A percentile compares a stretch with the other conserved stretches of the same genome.
phyloP scores from a whole-genome alignment of 2,113 vertebrate species.

The Tragelaphus imberbis region DNA sequence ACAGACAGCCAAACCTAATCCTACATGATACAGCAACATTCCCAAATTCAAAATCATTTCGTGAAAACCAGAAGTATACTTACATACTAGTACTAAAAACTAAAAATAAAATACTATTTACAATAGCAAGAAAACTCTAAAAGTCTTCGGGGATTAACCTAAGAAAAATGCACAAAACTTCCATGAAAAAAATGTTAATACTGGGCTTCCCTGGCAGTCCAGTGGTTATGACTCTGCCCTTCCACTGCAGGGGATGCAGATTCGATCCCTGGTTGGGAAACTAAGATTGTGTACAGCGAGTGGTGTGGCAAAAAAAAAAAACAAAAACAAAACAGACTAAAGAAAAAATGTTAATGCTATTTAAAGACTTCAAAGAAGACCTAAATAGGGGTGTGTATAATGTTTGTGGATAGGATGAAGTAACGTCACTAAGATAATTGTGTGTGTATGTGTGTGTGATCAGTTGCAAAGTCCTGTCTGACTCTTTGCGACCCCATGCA shows the following conservation, averaged over 20 bases:
- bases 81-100: neutral
- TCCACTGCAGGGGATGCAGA: neutral
- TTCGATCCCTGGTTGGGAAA: neutral
- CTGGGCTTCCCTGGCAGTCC: neutral
- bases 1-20: neutral
- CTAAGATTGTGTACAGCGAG: neutral
- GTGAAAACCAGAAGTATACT: slow-evolving; percentile 5
- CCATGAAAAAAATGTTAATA: neutral
- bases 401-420: neutral
- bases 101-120: slow-evolving; percentile 12
- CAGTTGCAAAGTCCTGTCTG: neutral
- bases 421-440: neutral
- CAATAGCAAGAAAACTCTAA: neutral
- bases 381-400: neutral
- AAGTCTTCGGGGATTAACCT: neutral
- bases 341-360: neutral
- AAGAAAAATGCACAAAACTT: neutral
- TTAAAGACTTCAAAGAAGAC: slow-evolving; percentile 16
- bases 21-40: neutral
- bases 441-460: neutral
- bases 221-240: neutral
- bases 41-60: neutral
- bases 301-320: neutral
- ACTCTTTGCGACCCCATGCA: neutral
- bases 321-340: neutral